Evolutionary conservation across 2,888 invertebrate genomes (phyloP), one percentile per base, ranked within the genome.

Genomic region (Spisula subtruncata): DNA sequence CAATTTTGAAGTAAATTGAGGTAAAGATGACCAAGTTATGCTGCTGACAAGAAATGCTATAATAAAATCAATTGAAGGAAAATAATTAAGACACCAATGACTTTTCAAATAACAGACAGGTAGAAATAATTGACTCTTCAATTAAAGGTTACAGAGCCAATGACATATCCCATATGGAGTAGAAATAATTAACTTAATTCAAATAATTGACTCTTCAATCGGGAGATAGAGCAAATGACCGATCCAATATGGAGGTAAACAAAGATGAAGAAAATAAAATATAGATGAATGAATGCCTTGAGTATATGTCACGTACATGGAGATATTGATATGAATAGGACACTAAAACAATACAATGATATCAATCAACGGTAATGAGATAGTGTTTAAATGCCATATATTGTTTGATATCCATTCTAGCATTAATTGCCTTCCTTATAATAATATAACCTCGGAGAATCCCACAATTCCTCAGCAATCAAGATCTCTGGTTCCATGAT

Each of bases 101-200:
- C 2, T 8, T 41, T 8, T 41, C 8, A 41, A 41, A 5, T 41
- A 2, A 75, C 1, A 75, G 0, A 25, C 16, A 75, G 32, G 35
- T 75, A 75, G 75, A 75, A 35, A 75, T 75, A 10, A 35, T 18
- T 18, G 25, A 75, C 75, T 75, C 75, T 75, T 75, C 75, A 75
- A 75, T 35, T 16, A 35, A 18, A 75, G 75, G 32, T 51, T 48
- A 48, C 5, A 16, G 16, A 16, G 16, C 16, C 5, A 51, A 51
- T 51, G 51, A 12, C 51, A 51, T 6, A 16, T 51, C 51, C 51
- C 5, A 51, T 51, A 51, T 51, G 51, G 51, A 16, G 41, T 41
- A 41, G 41, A 5, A 41, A 41, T 41, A 41, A 41, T 41, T 8
- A 41, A 41, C 41, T 41, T 41, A 41, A 41, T 41, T 41, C 41